These are phyloP conservation scores for Nipponacmea schrenckii DNA, from an alignment of 2,888 invertebrate species.

Conservation along the genomic window DNA sequence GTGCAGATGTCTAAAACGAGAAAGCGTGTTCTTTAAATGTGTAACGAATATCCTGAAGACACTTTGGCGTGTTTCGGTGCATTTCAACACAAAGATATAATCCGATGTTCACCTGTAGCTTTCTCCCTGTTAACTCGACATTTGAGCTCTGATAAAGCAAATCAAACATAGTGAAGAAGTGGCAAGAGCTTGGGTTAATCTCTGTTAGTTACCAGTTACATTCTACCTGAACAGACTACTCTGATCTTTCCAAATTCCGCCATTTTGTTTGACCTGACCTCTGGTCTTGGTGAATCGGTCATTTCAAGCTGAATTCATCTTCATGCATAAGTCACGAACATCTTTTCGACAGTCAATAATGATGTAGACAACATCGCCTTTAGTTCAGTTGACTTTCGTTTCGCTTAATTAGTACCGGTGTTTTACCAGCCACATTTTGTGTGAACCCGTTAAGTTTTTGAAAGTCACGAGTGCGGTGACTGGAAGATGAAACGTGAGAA, in stretches of 20 bases:
- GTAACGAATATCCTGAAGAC: too few relatives aligned
- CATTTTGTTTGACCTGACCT: not conserved
- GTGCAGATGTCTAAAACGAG: too few relatives aligned
- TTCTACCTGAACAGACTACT: not conserved
- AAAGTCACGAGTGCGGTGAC: slow-evolving; percentile 1
- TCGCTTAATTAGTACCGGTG: not conserved
- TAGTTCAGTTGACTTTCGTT: not conserved
- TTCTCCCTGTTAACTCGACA: not conserved
- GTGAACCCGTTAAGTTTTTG: not conserved
- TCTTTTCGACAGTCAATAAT: not conserved
- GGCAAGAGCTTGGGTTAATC: not conserved
- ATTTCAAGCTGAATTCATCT: too few relatives aligned
- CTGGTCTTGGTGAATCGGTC: not conserved
- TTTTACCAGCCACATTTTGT: not conserved
- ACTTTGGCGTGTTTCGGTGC: too few relatives aligned
- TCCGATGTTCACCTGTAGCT: too few relatives aligned
- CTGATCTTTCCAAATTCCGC: not conserved
- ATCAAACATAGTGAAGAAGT: not conserved
- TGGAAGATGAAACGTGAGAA: not conserved
- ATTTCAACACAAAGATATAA: too few relatives aligned
- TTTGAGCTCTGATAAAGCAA: not conserved
- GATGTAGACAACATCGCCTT: not conserved
- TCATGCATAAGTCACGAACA: not conserved
- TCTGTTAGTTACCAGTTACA: not conserved
- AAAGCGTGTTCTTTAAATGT: too few relatives aligned